These are phyloP conservation scores for Neuroterus valhalla DNA, from an alignment of 1,140 invertebrate genomes.

Conservation along the genomic window DNA sequence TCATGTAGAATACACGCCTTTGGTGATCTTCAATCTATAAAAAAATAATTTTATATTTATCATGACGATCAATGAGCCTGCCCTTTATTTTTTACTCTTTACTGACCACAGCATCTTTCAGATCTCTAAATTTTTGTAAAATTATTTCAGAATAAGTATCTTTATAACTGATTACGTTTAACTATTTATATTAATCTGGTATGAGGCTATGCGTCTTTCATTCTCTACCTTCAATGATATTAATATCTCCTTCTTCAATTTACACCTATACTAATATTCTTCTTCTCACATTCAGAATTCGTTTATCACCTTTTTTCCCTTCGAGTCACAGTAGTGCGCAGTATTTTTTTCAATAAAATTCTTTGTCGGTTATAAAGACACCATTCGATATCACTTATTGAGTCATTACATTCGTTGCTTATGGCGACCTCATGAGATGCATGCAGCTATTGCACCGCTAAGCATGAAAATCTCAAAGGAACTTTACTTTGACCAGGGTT, in stretches of 20 bases:
- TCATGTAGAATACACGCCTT: too few relatives aligned
- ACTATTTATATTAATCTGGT: too few relatives aligned
- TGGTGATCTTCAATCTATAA: too few relatives aligned
- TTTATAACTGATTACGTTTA: too few relatives aligned
- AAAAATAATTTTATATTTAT: too few relatives aligned
- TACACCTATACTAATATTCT: conserved; percentile 31
- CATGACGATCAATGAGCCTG: too few relatives aligned
- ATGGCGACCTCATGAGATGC: conserved; percentile 1
- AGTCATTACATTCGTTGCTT: conserved; percentile 2
- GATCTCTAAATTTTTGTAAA: too few relatives aligned
- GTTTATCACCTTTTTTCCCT: conserved; percentile 35
- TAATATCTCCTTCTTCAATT: conserved; percentile 38
- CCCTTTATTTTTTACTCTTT: too few relatives aligned
- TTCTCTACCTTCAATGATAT: conserved; percentile 24
- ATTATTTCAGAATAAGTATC: too few relatives aligned
- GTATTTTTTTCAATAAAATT: conserved; percentile 40
- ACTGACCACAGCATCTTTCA: too few relatives aligned
- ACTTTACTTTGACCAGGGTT: background rate
- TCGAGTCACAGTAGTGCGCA: conserved; percentile 38
- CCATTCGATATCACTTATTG: conserved; percentile 49
- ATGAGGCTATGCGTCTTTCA: too few relatives aligned
- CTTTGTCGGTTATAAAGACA: conserved; percentile 47
- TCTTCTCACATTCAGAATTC: conserved; percentile 41
- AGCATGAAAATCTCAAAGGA: conserved; percentile 5
- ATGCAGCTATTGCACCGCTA: conserved; percentile 28